Evolutionary conservation across 2,113 vertebrate species (phyloP), one percentile per base, ranked within the genome.

Genomic region (Paracyprichromis sp.): DNA sequence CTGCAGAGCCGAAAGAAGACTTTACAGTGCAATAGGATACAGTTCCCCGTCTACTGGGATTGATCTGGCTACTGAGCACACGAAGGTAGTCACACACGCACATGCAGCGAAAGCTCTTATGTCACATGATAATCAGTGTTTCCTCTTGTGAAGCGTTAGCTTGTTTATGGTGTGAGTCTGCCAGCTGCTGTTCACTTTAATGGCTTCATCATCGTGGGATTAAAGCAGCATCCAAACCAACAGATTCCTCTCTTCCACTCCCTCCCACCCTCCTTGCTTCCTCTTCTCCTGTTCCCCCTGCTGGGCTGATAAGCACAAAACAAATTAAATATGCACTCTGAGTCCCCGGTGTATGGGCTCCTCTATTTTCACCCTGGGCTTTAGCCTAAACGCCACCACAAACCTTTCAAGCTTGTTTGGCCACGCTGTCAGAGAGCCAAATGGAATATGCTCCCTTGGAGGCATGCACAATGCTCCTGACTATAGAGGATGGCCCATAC

Each of bases 161-260:
- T 92, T 92, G 90, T 94, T 96, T 95, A 93, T 91, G 88, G 85
- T 71, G 92, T 82, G 90, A 91, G 88, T 95, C 90, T 90, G 95
- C 93, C 95, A 96, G 94, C 93, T 95, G 93, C 93, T 94, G 91
- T 94, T 94, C 91, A 92, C 86, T 93, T 91, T 93, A 96, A 96
- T 91, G 87, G 91, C 91, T 93, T 94, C 91, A 94, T 94, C 92
- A 92, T 94, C 45, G 16, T 86, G 63, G 92, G 86, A 86, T 34
- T 87, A 84, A 93, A 90, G 93, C 50, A 34, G 85, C 81, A 71
- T 91, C 94, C 92, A 92, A 93, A 92, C 80, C 61, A 57, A 43
- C 84, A 57, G 17, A 80, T 71, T 90, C 59, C 83, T 84, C 84
- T 69, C 40, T 82, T 61, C 56, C 34, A 56, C 24, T 71, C 63